Conservation (phyloP, 1,140 invertebrate species). For the Ceratosolen solmsi region DNA sequence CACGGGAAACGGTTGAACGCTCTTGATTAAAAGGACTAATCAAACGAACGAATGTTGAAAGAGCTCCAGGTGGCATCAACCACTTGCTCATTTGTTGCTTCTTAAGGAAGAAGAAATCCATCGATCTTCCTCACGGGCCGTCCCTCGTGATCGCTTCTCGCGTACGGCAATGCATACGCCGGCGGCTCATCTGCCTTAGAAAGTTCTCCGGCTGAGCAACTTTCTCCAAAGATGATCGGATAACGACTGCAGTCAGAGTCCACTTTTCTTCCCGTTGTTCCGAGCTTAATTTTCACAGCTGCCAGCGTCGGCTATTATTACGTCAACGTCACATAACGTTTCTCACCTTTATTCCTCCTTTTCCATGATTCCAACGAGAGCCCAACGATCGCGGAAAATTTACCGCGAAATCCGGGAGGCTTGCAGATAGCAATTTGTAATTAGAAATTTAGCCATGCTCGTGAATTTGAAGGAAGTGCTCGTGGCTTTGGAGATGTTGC, state of each 20-base stretch:
- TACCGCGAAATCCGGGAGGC: too few relatives aligned
- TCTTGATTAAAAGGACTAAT: too few relatives aligned
- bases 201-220: constrained; percentile 8
- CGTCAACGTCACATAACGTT: neutral
- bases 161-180: neutral
- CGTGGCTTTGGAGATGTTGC: neutral
- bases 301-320: neutral
- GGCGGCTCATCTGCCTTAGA: constrained; percentile 14
- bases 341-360: neutral
- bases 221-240: constrained; percentile 40
- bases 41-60: too few relatives aligned
- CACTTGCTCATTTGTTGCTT: too few relatives aligned
- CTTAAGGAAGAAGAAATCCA: neutral
- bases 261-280: neutral
- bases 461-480: neutral
- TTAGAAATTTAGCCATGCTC: neutral
- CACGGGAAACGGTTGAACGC: too few relatives aligned
- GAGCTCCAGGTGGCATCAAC: too few relatives aligned
- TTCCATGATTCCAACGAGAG: neutral
- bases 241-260: neutral
- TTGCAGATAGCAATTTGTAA: neutral
- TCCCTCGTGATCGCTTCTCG: neutral
- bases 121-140: neutral
- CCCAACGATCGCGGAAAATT: neutral
- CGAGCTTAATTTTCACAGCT: constrained; percentile 18